Conservation (phyloP, 2,113 vertebrate genomes). For the Taxidea taxus region DNA sequence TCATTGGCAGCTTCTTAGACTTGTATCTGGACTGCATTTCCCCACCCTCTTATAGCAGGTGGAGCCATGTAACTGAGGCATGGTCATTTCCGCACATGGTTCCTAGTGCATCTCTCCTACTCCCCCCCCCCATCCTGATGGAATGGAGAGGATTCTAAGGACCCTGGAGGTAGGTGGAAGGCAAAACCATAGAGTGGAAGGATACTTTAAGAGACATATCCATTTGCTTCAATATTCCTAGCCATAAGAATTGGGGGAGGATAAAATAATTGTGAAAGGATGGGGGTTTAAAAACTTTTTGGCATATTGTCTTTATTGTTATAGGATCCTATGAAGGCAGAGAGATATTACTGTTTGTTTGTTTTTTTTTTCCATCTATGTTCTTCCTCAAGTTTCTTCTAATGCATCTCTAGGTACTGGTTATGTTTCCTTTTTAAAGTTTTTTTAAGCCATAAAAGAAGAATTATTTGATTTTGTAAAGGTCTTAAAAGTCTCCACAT, state of each 20-base stretch:
- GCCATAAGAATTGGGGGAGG: background rate
- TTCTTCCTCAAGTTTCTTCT: background rate
- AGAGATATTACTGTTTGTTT: background rate
- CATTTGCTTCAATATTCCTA: background rate
- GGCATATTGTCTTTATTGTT: background rate
- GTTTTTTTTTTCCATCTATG: background rate
- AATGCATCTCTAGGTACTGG: background rate
- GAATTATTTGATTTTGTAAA: background rate
- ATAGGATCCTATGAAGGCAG: background rate
- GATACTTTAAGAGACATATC: background rate
- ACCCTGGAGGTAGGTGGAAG: background rate
- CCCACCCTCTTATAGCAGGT: rapidly evolving
- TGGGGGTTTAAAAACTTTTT: background rate
- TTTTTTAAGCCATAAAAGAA: background rate
- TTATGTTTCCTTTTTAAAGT: background rate
- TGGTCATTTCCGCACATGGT: background rate
- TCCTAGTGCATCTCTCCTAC: background rate
- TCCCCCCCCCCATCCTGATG: background rate
- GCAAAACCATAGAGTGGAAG: background rate
- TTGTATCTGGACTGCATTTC: background rate
- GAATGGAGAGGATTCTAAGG: background rate
- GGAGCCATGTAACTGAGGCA: background rate
- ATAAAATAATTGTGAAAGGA: background rate
- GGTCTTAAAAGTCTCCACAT: background rate
- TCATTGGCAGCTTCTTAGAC: background rate